Percentiles rank a stretch among this genome's conserved stretches.
Evolutionary conservation across 2,113 vertebrate genomes (phyloP).

Genomic region (Egretta garzetta): DNA sequence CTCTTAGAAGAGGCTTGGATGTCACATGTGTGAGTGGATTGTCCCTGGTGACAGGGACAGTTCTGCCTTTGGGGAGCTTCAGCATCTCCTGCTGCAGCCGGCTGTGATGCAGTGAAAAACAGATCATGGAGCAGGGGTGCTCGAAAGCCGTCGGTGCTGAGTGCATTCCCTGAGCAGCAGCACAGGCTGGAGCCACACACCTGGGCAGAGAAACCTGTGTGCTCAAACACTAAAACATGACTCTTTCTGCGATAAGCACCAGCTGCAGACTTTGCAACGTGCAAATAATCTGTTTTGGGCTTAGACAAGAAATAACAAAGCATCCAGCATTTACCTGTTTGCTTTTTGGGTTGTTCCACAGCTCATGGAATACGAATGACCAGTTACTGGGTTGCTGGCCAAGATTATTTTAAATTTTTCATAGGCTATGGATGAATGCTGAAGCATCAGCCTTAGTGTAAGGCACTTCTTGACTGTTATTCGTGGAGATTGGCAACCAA

Average conservation of each 20-base stretch:
- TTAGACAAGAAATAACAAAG: not conserved
- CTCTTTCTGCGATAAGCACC: not conserved
- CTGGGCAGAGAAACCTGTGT: not conserved
- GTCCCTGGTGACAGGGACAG: not conserved
- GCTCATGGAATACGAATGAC: not conserved
- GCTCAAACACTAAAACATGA: not conserved
- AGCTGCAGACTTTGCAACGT: not conserved
- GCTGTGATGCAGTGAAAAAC: not conserved
- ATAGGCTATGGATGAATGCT: not conserved
- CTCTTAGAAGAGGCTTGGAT: not conserved
- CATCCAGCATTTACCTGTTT: constrained; percentile 4
- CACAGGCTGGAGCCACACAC: not conserved
- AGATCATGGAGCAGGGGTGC: not conserved
- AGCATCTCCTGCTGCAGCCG: not conserved
- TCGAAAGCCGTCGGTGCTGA: not conserved
- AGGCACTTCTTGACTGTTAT: not conserved
- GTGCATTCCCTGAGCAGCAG: rapidly evolving
- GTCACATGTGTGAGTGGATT: too few relatives aligned
- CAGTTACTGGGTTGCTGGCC: not conserved
- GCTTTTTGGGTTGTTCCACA: not conserved
- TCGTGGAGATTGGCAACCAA: not conserved
- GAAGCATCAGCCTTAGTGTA: not conserved
- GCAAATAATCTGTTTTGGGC: not conserved
- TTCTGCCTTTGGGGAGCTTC: not conserved
- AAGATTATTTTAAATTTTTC: constrained; percentile 9